Evolutionary conservation across 1,140 invertebrate species (phyloP).

Genomic region (Homalodisca vitripennis): DNA sequence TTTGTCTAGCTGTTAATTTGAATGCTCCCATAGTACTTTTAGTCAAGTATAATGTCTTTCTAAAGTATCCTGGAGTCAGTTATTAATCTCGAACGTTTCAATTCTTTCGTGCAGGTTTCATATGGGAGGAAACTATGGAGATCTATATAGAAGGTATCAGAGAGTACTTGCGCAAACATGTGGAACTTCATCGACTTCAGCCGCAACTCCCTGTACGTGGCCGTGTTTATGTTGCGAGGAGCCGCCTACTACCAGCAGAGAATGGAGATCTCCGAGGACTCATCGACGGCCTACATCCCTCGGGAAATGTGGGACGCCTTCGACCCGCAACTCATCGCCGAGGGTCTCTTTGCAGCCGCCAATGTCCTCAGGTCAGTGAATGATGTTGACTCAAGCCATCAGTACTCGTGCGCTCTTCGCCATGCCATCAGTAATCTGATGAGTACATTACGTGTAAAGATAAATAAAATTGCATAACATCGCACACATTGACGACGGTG

Average conservation of each 20-base stretch:
- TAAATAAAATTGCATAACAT: no score
- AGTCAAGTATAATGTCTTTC: no score
- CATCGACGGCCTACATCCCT: slow-evolving; percentile 66
- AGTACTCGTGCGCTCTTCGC: no score
- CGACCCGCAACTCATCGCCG: slow-evolving; percentile 91
- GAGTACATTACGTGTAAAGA: no score
- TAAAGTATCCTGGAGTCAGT: no score
- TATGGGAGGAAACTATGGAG: slow-evolving; percentile 89
- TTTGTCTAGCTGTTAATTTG: no score
- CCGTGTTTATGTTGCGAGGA: slow-evolving; percentile 70
- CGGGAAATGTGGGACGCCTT: slow-evolving; percentile 89
- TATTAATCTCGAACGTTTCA: no score
- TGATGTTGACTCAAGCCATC: no score
- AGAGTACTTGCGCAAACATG: slow-evolving; percentile 83
- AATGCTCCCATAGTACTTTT: no score
- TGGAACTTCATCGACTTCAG: slow-evolving; percentile 97
- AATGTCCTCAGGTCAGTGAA: slow-evolving; percentile 92
- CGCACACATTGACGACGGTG: no score
- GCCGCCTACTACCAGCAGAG: slow-evolving; percentile 76
- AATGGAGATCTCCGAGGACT: slow-evolving; percentile 62
- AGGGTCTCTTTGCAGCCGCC: slow-evolving; percentile 91
- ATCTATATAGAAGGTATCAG: slow-evolving; percentile 80
- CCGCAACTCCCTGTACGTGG: slow-evolving; percentile 80
- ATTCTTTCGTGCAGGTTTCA: no score
- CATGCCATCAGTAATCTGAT: no score